Evolutionary conservation across 2,888 invertebrate genomes (phyloP), one percentile per base, ranked within the genome.

Genomic region (Sipha maydis): DNA sequence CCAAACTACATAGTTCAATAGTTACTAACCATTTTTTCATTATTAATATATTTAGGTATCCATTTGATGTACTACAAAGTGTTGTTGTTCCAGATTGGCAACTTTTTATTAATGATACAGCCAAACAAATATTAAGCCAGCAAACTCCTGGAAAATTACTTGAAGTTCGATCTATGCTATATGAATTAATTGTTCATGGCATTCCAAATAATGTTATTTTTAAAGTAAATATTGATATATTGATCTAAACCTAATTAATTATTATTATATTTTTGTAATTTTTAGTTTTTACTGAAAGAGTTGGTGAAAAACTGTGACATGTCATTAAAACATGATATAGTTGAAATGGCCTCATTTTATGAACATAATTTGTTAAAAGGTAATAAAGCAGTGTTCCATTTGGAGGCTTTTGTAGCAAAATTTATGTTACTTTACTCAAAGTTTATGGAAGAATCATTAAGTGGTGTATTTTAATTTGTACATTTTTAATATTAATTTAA

Each of bases 381-480:
- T 31, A 97, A 96, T 91, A 99, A 99, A 92, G 95, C 96, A 38
- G 98, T 99, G 91, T 98, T 98, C 91, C 99, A 99, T 92, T 93
- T 99, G 85, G 99, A 99, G 92, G 98, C 98, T 4, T 99, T 99
- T 93, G 96, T 98, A 80, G 98, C 98, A 0, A 96, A 96, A 91
- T 99, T 99, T 92, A 99, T 99, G 99, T 94, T 95, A 67, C 95
- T 97, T 90, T 98, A 98, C 92, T 97, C 97, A 91, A 95, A 95
- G 91, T 98, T 96, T 92, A 94, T 97, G 92, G 96, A 96, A 91
- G 95, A 95, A 31, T 89, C 90, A 31, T 71, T 90, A 31, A 80
- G 73, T 73, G 79, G 79, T 41, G 56, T 86, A 56, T 86, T 86
- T 86, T 86, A 80, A 69, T 56, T 61, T 79, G 56, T 28, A 28